These are phyloP conservation scores for Drosophila eugracilis DNA, from an alignment of 1,140 invertebrate species.

Conservation along the genomic window DNA sequence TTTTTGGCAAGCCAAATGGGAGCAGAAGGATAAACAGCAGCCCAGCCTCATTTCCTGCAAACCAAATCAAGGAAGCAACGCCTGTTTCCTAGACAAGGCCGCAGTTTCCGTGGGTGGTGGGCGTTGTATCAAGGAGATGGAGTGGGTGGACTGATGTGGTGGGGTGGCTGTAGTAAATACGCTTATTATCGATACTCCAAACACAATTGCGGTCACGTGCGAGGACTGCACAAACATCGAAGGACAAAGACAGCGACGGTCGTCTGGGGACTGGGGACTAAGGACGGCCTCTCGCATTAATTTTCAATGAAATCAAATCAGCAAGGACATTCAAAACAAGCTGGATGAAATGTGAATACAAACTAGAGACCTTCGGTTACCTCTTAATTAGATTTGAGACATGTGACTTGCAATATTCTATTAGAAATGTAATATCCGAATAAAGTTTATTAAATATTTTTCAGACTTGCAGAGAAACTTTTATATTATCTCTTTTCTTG, in stretches of 20 bases:
- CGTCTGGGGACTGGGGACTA: constrained; percentile 11
- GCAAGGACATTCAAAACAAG: constrained; percentile 63
- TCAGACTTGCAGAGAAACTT: too few species aligned
- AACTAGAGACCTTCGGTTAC: neutral
- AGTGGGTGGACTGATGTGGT: neutral
- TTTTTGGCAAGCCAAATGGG: constrained; percentile 47
- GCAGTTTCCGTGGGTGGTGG: constrained; percentile 56
- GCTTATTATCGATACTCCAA: constrained; percentile 85
- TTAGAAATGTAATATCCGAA: too few species aligned
- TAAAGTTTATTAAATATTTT: too few species aligned
- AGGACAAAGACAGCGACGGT: constrained; percentile 28
- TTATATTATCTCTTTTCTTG: neutral
- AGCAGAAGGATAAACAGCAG: constrained; percentile 29
- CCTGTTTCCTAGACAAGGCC: constrained; percentile 76
- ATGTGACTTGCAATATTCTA: neutral
- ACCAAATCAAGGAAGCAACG: constrained; percentile 52
- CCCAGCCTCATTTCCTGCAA: constrained; percentile 61
- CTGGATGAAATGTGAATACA: neutral
- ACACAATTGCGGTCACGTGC: constrained; percentile 84
- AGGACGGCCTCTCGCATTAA: constrained; percentile 73
- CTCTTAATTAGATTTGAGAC: neutral
- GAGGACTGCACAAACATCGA: constrained; percentile 29
- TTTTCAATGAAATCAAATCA: constrained; percentile 78
- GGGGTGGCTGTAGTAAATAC: constrained; percentile 59
- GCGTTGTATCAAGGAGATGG: neutral